Evolutionary conservation across 2,888 invertebrate genomes (phyloP).

Genomic region (Parelbella ahira): DNA sequence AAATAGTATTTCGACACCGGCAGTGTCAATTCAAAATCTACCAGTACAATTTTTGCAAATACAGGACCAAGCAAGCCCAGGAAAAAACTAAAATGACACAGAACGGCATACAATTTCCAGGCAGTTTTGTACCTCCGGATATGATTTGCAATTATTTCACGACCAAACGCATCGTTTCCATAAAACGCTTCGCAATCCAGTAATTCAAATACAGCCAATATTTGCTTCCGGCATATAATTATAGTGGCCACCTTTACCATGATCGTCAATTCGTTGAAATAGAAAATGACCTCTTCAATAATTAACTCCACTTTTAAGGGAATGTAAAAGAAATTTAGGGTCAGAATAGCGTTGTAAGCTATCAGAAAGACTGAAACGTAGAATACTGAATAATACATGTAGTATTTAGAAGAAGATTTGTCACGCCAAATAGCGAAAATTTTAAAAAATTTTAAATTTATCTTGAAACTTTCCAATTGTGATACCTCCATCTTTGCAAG

Average conservation of each 20-base stretch:
- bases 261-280: constrained; percentile 50
- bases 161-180: background rate
- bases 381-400: constrained; percentile 46
- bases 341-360: constrained; percentile 45
- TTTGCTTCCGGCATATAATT: constrained; percentile 3
- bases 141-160: background rate
- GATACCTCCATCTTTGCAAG: background rate
- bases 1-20: constrained; percentile 5
- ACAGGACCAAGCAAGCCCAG: background rate
- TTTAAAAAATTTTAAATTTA: constrained; percentile 36
- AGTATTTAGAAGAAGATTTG: constrained; percentile 37
- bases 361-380: constrained; percentile 41
- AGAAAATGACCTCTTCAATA: constrained; percentile 54
- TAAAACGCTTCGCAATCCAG: constrained; percentile 3
- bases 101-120: background rate
- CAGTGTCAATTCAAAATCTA: background rate
- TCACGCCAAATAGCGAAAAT: constrained; percentile 53
- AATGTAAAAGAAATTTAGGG: constrained; percentile 49
- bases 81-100: background rate
- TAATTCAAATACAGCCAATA: background rate
- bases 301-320: constrained; percentile 49
- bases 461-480: constrained; percentile 2
- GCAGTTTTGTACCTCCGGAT: background rate
- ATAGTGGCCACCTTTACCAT: constrained; percentile 27
- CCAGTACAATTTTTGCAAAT: background rate